These are phyloP conservation scores for Arbacia lixula DNA, from an alignment of 53 echinoderm and acorn worm species.

Conservation along the genomic window DNA sequence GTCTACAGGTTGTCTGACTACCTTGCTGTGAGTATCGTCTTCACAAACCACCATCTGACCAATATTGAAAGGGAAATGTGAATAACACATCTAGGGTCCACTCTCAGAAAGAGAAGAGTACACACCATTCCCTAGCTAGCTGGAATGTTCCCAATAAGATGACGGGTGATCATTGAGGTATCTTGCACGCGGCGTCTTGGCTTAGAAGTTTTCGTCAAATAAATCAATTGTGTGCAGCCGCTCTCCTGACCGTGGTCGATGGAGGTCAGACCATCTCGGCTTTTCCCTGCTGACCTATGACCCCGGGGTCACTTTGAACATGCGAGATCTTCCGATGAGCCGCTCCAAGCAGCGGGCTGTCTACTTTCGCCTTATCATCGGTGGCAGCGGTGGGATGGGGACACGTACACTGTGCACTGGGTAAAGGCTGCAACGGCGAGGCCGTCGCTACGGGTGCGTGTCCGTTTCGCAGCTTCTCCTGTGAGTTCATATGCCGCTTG, in stretches of 20 bases:
- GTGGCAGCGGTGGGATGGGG: not conserved
- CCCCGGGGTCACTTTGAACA: conserved; percentile 33
- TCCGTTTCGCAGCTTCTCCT: conserved; percentile 14
- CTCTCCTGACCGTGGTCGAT: not conserved
- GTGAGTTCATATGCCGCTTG: conserved; percentile 11
- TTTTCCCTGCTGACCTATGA: conserved; percentile 43
- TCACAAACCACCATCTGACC: too few species aligned
- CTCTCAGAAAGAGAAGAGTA: too few species aligned
- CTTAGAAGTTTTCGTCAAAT: conserved; percentile 22
- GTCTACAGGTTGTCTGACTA: too few species aligned
- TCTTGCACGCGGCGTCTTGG: too few species aligned
- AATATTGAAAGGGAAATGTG: too few species aligned
- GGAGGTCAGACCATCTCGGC: conserved; percentile 47
- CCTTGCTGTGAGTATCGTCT: too few species aligned
- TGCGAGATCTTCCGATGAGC: conserved; percentile 32
- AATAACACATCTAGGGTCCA: too few species aligned
- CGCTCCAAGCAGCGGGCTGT: not conserved
- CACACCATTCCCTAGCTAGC: too few species aligned
- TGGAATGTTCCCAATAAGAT: too few species aligned
- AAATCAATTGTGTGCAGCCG: not conserved
- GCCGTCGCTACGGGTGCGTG: conserved; percentile 15
- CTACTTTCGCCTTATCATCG: not conserved
- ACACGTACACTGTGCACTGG: conserved; percentile 35
- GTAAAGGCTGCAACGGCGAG: not conserved
- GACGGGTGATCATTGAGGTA: too few species aligned